Evolutionary conservation across 2,888 invertebrate species (phyloP), one percentile per base, ranked within the genome.

Genomic region (Reticulitermes lucifugus): DNA sequence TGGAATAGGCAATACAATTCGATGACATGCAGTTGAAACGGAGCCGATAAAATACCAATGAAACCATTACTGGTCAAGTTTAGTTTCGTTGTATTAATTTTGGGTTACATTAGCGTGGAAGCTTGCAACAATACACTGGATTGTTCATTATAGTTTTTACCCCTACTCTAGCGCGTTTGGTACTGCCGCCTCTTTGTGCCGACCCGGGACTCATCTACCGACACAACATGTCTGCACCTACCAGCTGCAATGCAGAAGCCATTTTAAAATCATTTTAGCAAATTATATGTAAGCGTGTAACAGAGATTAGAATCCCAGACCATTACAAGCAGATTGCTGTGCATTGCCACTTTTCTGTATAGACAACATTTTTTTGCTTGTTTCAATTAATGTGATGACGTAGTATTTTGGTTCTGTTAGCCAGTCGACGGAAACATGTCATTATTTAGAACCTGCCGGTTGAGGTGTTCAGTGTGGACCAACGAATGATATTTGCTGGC

Each of bases 181-280:
- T 46, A 6, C 9, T 0, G 6, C 29, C 71, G 29, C 71, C 71
- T 4, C 71, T 25, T 71, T 29, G 2, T 35, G 25, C 35, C 29
- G 25, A 2, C 29, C 29, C 35, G 29, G 18, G 71, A 35, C 5
- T 25, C 71, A 25, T 18, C 71, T 25, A 71, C 71, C 29, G 71
- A 71, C 41, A 73, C 7, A 12, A 41, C 41, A 73, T 41, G 73
- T 73, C 22, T n/a, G 25, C 73, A 41, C 41, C 12, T 35, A 73
- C 14, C 73, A 41, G 25, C 12, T 6, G 41, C 73, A 41, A 21
- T 12, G 22, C 35, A 73, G 29, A 6, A 25, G 12, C 73, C 73
- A 73, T 73, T 73, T 35, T 73, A 73, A 73, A 73, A 41, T 73
- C 41, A 29, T 73, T 73, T 73, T 73, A 73, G 73, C 6, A 73